phyloP scores from a whole-genome alignment of 2,797 vertebrate genomes.

The Labeo calbasu region DNA sequence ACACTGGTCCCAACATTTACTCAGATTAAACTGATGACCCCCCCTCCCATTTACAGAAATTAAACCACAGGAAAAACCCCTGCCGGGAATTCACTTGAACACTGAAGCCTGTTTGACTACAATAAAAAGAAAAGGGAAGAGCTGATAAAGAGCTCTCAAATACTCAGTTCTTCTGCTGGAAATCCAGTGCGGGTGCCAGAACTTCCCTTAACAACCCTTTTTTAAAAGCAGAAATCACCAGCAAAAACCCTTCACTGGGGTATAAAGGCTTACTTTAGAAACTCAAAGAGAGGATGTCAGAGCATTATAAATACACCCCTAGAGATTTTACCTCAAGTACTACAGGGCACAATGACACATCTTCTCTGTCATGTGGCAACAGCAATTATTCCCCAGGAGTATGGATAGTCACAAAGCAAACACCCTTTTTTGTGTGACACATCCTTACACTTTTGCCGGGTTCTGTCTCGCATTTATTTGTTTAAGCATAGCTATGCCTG shows the following conservation, averaged over 20 bases:
- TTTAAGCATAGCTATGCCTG: slow-evolving; percentile 22
- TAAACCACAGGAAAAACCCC: slow-evolving; percentile 6
- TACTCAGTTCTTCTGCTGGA: neutral
- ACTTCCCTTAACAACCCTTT: neutral
- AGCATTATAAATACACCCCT: slow-evolving; percentile 36
- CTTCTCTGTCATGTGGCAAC: slow-evolving; percentile 49
- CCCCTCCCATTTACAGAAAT: slow-evolving; percentile 8
- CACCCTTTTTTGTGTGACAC: slow-evolving; percentile 34
- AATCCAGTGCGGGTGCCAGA: neutral
- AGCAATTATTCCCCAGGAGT: slow-evolving; percentile 37
- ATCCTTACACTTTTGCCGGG: slow-evolving; percentile 36
- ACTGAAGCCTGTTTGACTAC: neutral
- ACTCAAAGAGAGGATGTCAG: slow-evolving; percentile 30
- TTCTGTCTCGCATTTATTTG: slow-evolving; percentile 32
- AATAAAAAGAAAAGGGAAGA: slow-evolving; percentile 5
- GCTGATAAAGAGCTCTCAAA: neutral
- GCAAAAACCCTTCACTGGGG: slow-evolving; percentile 12
- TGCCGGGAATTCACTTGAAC: neutral
- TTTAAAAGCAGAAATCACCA: neutral
- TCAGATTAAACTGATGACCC: slow-evolving; percentile 29
- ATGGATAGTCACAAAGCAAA: slow-evolving; percentile 47
- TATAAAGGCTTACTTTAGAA: slow-evolving; percentile 36
- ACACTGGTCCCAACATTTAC: slow-evolving; percentile 11
- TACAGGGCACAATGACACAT: slow-evolving; percentile 52
- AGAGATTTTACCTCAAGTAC: slow-evolving; percentile 26